These are phyloP conservation scores for Dreissena rostriformis DNA, from an alignment of 1,140 invertebrate genomes.

Conservation along the genomic window DNA sequence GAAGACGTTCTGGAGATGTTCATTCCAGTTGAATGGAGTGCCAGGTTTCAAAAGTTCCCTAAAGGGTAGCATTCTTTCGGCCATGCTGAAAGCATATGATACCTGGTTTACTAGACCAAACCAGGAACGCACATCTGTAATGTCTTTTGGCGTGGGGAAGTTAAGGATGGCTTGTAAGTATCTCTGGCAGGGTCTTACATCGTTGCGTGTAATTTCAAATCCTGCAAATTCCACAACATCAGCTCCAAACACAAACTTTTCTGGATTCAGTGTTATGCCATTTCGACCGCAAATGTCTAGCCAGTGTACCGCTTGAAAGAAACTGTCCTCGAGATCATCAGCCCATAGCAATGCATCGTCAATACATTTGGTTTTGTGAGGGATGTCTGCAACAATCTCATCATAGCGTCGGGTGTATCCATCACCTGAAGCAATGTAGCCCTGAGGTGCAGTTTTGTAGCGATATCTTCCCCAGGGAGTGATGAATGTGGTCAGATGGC, in stretches of 20 bases:
- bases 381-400: constrained; percentile 55
- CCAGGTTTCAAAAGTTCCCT: constrained; percentile 50
- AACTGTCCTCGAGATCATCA: constrained; percentile 7
- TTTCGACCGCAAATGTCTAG: constrained; percentile 60
- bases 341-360: constrained; percentile 60
- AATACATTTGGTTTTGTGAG: constrained; percentile 59
- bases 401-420: constrained; percentile 53
- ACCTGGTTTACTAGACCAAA: constrained; percentile 43
- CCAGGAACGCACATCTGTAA: constrained; percentile 62
- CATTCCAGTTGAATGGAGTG: constrained; percentile 46
- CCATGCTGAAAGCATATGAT: constrained; percentile 55
- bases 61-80: constrained; percentile 57
- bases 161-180: constrained; percentile 47
- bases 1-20: background rate
- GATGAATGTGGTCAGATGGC: constrained; percentile 64
- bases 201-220: constrained; percentile 55
- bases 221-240: constrained; percentile 64
- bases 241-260: constrained; percentile 64
- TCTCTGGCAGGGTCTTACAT: constrained; percentile 43
- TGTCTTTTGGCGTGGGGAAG: constrained; percentile 51
- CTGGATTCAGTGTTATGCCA: constrained; percentile 70
- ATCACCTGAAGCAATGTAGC: constrained; percentile 54
- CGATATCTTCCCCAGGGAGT: constrained; percentile 56
- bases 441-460: constrained; percentile 54
- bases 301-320: constrained; percentile 47